Evolutionary conservation across 2,888 invertebrate species (phyloP).

Genomic region (Ellobium chinense): DNA sequence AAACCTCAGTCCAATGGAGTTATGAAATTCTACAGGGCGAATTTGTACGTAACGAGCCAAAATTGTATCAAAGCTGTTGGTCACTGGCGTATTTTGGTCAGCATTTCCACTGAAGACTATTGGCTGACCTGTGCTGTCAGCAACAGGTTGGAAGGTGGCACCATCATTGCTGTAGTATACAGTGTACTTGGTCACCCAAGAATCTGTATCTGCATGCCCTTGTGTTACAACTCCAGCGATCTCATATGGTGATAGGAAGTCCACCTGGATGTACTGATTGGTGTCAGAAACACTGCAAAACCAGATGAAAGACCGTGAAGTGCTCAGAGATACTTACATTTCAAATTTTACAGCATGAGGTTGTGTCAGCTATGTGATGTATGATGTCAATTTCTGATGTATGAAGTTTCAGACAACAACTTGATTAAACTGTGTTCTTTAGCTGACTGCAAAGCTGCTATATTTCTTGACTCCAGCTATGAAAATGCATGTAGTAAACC

Average conservation of each 20-base stretch:
- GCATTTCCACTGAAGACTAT: slow-evolving; percentile 80
- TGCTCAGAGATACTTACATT: no score
- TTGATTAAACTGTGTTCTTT: no score
- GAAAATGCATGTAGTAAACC: no score
- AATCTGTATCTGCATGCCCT: slow-evolving; percentile 54
- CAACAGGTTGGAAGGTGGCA: slow-evolving; percentile 51
- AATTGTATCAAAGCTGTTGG: slow-evolving; percentile 42
- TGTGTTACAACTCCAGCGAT: slow-evolving; percentile 65
- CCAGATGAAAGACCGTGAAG: no score
- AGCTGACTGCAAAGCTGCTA: no score
- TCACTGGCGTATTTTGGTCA: slow-evolving; percentile 55
- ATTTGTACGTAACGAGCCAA: slow-evolving; percentile 77
- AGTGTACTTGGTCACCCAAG: slow-evolving; percentile 62
- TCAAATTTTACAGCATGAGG: no score
- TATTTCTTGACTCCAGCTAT: no score
- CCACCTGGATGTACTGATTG: slow-evolving; percentile 63
- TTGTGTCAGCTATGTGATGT: no score
- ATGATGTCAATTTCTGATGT: no score
- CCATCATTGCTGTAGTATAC: slow-evolving; percentile 64
- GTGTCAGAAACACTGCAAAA: slow-evolving; percentile 52
- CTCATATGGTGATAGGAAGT: slow-evolving; percentile 61
- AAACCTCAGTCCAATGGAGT: slow-evolving; percentile 64
- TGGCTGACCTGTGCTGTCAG: slow-evolving; percentile 3
- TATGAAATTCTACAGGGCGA: slow-evolving; percentile 64
- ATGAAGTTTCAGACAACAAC: no score